Percentiles rank a stretch among this genome's conserved stretches.
Evolutionary conservation across 1,140 invertebrate genomes (phyloP).

Genomic region (Eciton burchellii): DNA sequence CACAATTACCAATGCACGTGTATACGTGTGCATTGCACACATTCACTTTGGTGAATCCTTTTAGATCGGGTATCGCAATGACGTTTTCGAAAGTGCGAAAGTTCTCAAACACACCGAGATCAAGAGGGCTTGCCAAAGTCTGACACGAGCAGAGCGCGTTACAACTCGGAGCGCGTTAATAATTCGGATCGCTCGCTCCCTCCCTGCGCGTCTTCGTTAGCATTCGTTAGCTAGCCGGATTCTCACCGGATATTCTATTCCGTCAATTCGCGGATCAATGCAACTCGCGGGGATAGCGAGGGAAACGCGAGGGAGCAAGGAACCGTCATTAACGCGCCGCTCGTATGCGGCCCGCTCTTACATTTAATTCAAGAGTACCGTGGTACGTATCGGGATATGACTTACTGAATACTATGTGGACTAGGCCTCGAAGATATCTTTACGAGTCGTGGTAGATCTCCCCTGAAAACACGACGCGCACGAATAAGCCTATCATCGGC

Average conservation of each 20-base stretch:
- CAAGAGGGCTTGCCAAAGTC: constrained; percentile 49
- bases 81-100: constrained; percentile 53
- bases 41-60: constrained; percentile 41
- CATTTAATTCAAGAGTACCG: constrained; percentile 57
- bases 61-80: constrained; percentile 44
- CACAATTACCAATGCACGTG: constrained; percentile 35
- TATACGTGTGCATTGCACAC: constrained; percentile 43
- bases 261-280: too few species aligned
- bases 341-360: constrained; percentile 10
- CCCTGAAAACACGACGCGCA: constrained; percentile 87
- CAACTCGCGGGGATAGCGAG: too few species aligned
- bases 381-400: constrained; percentile 68
- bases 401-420: constrained; percentile 84
- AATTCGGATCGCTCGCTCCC: background rate
- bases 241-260: too few species aligned
- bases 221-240: background rate
- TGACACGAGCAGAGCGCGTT: constrained; percentile 40
- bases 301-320: too few species aligned
- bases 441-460: constrained; percentile 86
- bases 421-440: constrained; percentile 83
- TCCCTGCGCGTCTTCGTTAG: background rate
- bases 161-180: constrained; percentile 17
- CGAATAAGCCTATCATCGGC: constrained; percentile 70
- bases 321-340: background rate
- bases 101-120: constrained; percentile 58